Base-by-base conservation (phyloP, 2,888 invertebrate genomes). In the Oxytorus armatus region DNA sequence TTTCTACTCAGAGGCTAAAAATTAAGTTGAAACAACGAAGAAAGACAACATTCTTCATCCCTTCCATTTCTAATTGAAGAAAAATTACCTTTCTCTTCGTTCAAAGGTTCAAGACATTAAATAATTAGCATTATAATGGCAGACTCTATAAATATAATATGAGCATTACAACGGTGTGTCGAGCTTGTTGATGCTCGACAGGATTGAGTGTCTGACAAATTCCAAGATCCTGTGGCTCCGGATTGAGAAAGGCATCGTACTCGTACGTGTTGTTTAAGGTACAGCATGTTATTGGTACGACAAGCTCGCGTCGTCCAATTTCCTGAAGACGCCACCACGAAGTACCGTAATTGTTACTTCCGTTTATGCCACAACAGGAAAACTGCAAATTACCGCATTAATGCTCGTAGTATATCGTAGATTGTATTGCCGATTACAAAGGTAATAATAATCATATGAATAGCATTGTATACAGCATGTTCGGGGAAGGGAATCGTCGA, bases 321-420 rank as follows among this genome's bases (percentile, higher is more conserved):
- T 96, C 94, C 86, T 96, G 95, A 61, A 96, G 92, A 82, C 96
- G 94, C 97, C 97, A 97, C 88, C 95, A 92, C 0, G 97, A 96
- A 84, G 95, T 95, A 87, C 96, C 96, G 92, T 96, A 97, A 93
- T 97, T 96, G 79, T 94, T 94, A 5, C 96, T 95, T 85, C 95
- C 95, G 59, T 94, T 94, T 91, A 97, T 95, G 25, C 96, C 97
- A 90, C 97, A 97, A 88, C 97, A 97, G 75, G 95, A 93, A 89
- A 96, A 95, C 96, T 96, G 36, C 61, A 73, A 51, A 66, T 63
- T 18, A 68, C 11, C 21, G 3, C 21, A n/a, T 21, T 3, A 11
- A 42, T 5, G 0, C 0, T 23, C 10, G 18, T 1, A 14, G 53
- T 0, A 39, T 21, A 21, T 3, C 5, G 14, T n/a, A 57, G 10